Base-by-base conservation (phyloP, 2,888 invertebrate genomes). In the Drosophila austrosaltans region DNA sequence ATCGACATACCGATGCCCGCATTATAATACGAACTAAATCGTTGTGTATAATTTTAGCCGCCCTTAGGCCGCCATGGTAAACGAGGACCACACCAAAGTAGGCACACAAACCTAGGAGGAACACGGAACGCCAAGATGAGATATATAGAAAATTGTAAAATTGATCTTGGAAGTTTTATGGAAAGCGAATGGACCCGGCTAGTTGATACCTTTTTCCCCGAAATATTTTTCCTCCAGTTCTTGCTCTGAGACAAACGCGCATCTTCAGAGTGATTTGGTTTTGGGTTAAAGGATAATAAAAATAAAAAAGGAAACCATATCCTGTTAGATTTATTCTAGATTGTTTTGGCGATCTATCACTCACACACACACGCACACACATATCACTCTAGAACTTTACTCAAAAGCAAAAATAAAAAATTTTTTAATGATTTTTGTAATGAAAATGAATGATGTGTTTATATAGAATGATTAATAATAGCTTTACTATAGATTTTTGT, bases 31-130 rank as follows among this genome's bases (percentile, higher is more conserved):
- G 79, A 77, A 96, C 92, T 81, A 95, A 92, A 74, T 89, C 84
- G 82, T 93, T 92, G 91, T 96, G 96, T 79, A 96, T 93, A 80
- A 90, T 91, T 81, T 91, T 92, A 70, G 95, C 94, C 66, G 95
- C 95, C 77, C 93, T 92, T 81, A 95, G 91, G 72, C 94, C 93
- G 87, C 95, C 95, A 86, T 93, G 90, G 85, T 94, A 94, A 89
- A 94, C 89, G 84, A 93, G 89, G 87, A 94, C 90, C 89, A 94
- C 93, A 82, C 94, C 93, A 87, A 93, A 90, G 90, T 93, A 93
- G 90, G 94, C 92, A 92, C 94, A 87, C 86, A 93, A 92, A 93
- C 93, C 92, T 92, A 48, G 22, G 53, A 48, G 48, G 53, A 53
- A 30, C 59, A 53, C n/a, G 66, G 54, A 73, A 72, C 36, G 67